Base-by-base conservation (phyloP, 2,113 vertebrate genomes). In the Coptodon rendalli region DNA sequence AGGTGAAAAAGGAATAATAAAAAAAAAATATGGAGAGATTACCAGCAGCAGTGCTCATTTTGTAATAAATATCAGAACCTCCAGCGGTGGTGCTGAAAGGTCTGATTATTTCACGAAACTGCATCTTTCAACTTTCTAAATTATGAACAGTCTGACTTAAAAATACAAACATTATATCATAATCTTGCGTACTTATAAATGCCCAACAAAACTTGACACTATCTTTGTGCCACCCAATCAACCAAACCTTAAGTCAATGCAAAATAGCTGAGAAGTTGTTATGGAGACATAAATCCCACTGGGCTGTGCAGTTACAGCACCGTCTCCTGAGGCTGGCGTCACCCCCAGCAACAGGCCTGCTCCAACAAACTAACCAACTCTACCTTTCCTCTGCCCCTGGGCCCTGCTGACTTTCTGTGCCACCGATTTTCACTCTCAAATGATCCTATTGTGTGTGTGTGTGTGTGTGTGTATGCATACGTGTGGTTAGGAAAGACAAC, bases 211-310 rank as follows among this genome's bases (percentile, higher is more conserved):
- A 83, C 80, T 81, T 54, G 59, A 53, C 86, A 88, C 52, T 78
- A 53, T 85, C 66, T 84, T 83, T 54, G 76, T 90, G 86, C 88
- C 80, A 48, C 83, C 83, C 45, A 84, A 66, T 63, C 83, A 57
- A 86, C 80, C 73, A 31, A 38, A 54, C 81, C 88, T 94, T 82
- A 84, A 91, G 90, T 90, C 83, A 82, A 96, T 95, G 92, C 94
- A 92, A 94, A 95, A 93, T 93, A 91, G 88, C 91, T 40, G 82
- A 87, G 89, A 94, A 94, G 96, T 96, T 95, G 95, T 96, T 95
- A 96, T 96, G 96, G 96, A 84, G 95, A 96, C 94, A 85, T 82
- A 93, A 91, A 93, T 96, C 95, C 95, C 95, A 93, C 86, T 86
- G 90, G 96, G 94, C 93, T 61, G 86, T 90, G 90, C 81, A 92